These are phyloP conservation scores for Augochlorella aurata DNA, from an alignment of 2,888 invertebrate genomes.

Conservation along the genomic window DNA sequence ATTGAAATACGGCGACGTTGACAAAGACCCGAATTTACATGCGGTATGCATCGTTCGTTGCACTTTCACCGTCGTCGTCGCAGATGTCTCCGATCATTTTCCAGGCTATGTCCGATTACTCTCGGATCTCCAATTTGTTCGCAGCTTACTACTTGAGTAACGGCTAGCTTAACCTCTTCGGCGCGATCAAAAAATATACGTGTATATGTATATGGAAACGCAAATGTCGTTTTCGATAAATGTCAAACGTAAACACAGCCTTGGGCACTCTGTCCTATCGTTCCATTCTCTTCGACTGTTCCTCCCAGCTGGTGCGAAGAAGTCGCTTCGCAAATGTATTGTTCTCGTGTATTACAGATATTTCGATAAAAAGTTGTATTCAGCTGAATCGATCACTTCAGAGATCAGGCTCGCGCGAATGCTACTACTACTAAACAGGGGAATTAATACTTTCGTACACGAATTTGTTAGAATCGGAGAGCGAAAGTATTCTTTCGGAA, in stretches of 20 bases:
- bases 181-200: slow-evolving; percentile 41
- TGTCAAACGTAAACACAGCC: slow-evolving; percentile 68
- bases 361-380: too few species aligned
- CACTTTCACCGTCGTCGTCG: slow-evolving; percentile 17
- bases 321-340: neutral
- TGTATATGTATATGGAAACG: slow-evolving; percentile 45
- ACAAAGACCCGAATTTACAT: slow-evolving; percentile 26
- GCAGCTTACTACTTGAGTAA: slow-evolving; percentile 58
- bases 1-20: slow-evolving; percentile 19
- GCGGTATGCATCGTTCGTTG: slow-evolving; percentile 19
- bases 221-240: slow-evolving; percentile 69
- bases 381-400: too few species aligned
- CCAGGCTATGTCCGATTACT: slow-evolving; percentile 44
- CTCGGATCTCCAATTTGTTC: slow-evolving; percentile 58
- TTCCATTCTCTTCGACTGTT: slow-evolving; percentile 43
- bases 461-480: too few species aligned
- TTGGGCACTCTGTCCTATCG: slow-evolving; percentile 61
- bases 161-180: slow-evolving; percentile 56
- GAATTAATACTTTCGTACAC: too few species aligned
- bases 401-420: too few species aligned
- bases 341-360: neutral
- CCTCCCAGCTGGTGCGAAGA: slow-evolving; percentile 20
- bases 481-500: too few species aligned
- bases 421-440: too few species aligned
- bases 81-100: slow-evolving; percentile 27